A percentile compares a stretch with the other conserved stretches of the same genome.
Conservation (phyloP, 2,113 vertebrate genomes). For the Cyanocitta stelleri region DNA sequence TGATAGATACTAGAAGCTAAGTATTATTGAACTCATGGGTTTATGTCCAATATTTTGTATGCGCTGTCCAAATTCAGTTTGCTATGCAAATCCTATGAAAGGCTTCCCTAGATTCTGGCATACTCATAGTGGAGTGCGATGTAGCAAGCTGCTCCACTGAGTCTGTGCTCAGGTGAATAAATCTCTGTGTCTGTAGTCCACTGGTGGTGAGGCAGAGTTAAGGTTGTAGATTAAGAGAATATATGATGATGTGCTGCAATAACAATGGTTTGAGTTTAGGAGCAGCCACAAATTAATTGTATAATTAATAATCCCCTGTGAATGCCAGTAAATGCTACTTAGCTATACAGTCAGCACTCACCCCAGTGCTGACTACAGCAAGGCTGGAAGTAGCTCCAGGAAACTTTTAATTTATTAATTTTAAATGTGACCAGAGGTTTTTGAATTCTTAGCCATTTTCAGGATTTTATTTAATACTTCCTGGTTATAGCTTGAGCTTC, state of each 20-base stretch:
- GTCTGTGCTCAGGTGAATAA: not conserved
- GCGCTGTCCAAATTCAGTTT: not conserved
- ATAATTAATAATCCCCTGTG: not conserved
- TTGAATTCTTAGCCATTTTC: not conserved
- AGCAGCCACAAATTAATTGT: not conserved
- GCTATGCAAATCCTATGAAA: not conserved
- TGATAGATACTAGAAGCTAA: not conserved
- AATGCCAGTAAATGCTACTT: not conserved
- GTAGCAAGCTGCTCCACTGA: not conserved
- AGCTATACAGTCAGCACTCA: not conserved
- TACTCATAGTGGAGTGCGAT: not conserved
- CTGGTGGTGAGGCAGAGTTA: not conserved
- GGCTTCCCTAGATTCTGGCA: not conserved
- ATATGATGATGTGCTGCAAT: not conserved
- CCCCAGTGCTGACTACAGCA: not conserved
- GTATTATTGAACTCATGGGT: not conserved
- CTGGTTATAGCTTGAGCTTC: not conserved
- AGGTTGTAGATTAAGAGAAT: not conserved
- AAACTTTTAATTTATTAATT: not conserved
- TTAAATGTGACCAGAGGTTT: not conserved
- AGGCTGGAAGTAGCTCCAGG: not conserved
- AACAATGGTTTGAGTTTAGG: not conserved
- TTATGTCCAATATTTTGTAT: not conserved
- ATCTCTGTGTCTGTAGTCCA: not conserved
- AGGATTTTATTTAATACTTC: not conserved